Conservation (phyloP, 1,140 invertebrate genomes). For the Drosophila sproati region DNA sequence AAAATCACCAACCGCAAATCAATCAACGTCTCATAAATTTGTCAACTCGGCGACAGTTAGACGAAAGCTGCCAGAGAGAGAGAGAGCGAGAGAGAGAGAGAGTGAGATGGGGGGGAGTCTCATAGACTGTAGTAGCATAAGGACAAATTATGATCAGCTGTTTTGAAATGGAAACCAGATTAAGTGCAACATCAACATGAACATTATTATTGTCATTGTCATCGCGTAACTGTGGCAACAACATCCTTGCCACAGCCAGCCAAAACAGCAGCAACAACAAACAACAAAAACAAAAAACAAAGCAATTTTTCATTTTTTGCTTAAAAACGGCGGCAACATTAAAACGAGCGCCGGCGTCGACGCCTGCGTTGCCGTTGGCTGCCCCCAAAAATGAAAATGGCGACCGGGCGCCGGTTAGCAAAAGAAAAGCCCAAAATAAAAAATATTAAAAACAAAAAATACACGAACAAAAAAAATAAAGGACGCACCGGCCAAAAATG, state of each 20-base stretch:
- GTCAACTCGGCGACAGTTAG: slow-evolving; percentile 71
- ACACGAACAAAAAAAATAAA: slow-evolving; percentile 9
- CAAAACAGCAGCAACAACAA: background rate
- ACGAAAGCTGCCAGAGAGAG: slow-evolving; percentile 29
- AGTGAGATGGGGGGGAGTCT: background rate
- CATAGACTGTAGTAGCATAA: background rate
- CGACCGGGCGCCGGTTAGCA: slow-evolving; percentile 47
- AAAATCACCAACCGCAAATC: slow-evolving; percentile 70
- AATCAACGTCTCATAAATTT: slow-evolving; percentile 84
- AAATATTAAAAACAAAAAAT: slow-evolving; percentile 3
- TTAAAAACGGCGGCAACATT: slow-evolving; percentile 70
- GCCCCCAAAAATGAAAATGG: slow-evolving; percentile 55
- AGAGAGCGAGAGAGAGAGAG: background rate
- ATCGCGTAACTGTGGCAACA: slow-evolving; percentile 43
- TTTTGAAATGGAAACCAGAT: slow-evolving; percentile 71
- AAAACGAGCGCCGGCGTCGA: slow-evolving; percentile 43
- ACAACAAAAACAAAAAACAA: slow-evolving; percentile 62
- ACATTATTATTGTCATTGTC: slow-evolving; percentile 48
- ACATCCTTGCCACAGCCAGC: slow-evolving; percentile 35
- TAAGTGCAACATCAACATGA: slow-evolving; percentile 77
- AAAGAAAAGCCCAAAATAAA: slow-evolving; percentile 19
- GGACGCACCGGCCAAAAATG: slow-evolving; percentile 69
- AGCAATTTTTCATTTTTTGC: slow-evolving; percentile 80
- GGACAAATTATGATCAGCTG: slow-evolving; percentile 52
- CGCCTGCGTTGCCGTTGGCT: slow-evolving; percentile 29